These are phyloP conservation scores for Argyra leucocephala DNA, from an alignment of 2,888 invertebrate species.

Conservation along the genomic window DNA sequence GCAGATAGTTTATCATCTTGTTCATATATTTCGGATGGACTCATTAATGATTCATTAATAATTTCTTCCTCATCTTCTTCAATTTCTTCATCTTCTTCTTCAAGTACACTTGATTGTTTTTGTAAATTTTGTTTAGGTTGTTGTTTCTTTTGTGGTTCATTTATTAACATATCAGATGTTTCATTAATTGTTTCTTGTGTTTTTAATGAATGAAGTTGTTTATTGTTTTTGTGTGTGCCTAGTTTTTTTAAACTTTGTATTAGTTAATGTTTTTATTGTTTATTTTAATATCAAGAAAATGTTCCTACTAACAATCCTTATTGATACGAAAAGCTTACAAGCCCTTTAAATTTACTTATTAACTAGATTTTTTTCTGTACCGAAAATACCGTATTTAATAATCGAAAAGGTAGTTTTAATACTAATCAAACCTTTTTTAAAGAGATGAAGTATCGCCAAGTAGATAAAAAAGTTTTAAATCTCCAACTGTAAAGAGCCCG, in stretches of 20 bases:
- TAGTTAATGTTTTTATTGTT: no score
- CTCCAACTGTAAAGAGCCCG: no score
- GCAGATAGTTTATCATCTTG: constrained; percentile 10
- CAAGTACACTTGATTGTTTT: constrained; percentile 26
- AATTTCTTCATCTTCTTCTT: constrained; percentile 21
- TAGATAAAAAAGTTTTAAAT: no score
- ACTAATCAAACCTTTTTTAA: no score
- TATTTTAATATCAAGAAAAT: no score
- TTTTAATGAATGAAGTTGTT: constrained; percentile 32
- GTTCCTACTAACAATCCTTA: no score
- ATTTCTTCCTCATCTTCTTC: background rate
- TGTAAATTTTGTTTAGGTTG: constrained; percentile 24
- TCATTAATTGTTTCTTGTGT: constrained; percentile 38
- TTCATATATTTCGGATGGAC: constrained; percentile 7
- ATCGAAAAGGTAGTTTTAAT: no score
- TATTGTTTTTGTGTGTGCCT: constrained; percentile 13
- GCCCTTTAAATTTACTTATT: no score
- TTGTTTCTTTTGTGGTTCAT: constrained; percentile 29
- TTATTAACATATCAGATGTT: constrained; percentile 20
- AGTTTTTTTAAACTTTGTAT: background rate
- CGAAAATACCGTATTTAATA: no score
- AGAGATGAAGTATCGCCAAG: no score
- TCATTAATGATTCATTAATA: background rate
- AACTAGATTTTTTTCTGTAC: no score
- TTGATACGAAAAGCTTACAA: no score